phyloP scores from a whole-genome alignment of 2,888 invertebrate species.

The Piscicola geometra region DNA sequence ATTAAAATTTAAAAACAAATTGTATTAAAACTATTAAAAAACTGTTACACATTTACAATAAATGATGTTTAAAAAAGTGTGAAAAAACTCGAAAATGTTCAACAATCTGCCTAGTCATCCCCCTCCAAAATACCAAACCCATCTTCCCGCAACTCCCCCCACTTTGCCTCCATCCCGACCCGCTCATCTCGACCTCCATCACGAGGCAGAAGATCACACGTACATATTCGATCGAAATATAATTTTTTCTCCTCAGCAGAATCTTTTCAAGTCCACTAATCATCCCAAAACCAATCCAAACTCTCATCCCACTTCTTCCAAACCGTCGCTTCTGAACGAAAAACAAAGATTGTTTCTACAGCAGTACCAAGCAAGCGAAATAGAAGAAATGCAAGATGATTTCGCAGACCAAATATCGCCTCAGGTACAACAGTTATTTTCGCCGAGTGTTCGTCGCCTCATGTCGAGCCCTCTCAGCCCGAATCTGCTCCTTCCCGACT shows the following conservation, averaged over 20 bases:
- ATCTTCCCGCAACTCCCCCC: conserved; percentile 11
- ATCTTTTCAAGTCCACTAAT: neutral
- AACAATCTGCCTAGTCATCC: conserved; percentile 11
- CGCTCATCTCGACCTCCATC: conserved; percentile 10
- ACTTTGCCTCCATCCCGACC: conserved; percentile 18
- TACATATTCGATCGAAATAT: conserved; percentile 8
- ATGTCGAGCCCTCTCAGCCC: conserved; percentile 32
- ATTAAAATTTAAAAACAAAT: neutral
- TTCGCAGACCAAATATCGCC: neutral
- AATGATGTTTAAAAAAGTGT: neutral
- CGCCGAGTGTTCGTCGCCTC: conserved; percentile 21
- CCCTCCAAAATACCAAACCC: conserved; percentile 20
- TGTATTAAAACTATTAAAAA: neutral
- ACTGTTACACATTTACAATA: neutral
- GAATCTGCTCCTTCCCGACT: conserved; percentile 25
- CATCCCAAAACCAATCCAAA: conserved; percentile 6
- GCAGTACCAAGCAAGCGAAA: neutral
- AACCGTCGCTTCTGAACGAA: neutral
- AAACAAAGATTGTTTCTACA: conserved; percentile 10
- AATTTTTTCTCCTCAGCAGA: neutral
- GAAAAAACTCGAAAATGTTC: conserved; percentile 24
- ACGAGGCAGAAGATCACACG: neutral
- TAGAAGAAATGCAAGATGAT: neutral
- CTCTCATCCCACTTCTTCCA: neutral
- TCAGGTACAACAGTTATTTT: neutral